Evolutionary conservation across 2,888 invertebrate genomes (phyloP).

Genomic region (Diaphora mendica): DNA sequence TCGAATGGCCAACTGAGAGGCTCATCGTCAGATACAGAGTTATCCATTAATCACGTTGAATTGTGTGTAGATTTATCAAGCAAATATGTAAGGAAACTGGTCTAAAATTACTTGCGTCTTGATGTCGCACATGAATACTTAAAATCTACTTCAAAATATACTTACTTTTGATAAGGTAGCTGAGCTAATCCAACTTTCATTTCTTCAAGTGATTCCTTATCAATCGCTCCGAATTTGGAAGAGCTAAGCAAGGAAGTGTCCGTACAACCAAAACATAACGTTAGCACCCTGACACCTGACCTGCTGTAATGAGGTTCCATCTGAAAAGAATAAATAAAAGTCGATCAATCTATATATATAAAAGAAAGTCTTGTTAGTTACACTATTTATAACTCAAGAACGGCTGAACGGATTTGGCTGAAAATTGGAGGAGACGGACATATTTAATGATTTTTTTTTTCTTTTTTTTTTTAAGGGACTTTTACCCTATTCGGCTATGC

Average conservation of each 20-base stretch:
- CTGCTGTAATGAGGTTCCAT: constrained; percentile 62
- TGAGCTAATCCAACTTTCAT: constrained; percentile 35
- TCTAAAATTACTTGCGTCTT: background rate
- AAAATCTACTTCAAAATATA: constrained; percentile 26
- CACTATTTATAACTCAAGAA: no score
- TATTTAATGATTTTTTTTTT: no score
- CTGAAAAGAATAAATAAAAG: constrained; percentile 52
- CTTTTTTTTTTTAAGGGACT: no score
- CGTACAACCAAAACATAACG: constrained; percentile 76
- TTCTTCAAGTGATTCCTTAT: constrained; percentile 56
- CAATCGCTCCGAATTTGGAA: constrained; percentile 61
- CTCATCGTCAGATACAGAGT: background rate
- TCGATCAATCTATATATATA: no score
- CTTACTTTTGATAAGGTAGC: constrained; percentile 60
- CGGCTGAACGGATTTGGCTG: no score
- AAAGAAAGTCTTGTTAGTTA: no score
- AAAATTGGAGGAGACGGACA: no score
- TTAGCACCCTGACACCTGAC: constrained; percentile 71
- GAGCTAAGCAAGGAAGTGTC: constrained; percentile 64
- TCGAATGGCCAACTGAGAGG: no score
- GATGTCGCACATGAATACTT: background rate
- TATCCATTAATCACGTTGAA: background rate
- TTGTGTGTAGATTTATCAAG: background rate
- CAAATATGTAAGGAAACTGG: background rate
- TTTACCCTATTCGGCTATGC: no score